A percentile compares a stretch with the other conserved stretches of the same genome.
Evolutionary conservation across 2,888 invertebrate species (phyloP).

Genomic region (Galerucella pusilla): DNA sequence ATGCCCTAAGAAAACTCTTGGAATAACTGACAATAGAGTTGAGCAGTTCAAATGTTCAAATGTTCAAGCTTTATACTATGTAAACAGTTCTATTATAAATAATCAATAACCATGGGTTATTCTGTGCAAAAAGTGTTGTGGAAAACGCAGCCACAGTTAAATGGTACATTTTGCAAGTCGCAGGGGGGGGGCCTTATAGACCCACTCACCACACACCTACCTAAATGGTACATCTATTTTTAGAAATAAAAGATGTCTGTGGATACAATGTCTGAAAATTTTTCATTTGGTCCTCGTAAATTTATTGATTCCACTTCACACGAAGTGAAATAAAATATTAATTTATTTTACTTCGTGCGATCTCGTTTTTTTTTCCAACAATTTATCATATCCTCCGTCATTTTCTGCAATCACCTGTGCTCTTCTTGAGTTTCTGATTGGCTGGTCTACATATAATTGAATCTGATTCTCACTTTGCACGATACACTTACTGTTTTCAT

Average conservation of each 20-base stretch:
- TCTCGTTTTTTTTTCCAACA: background rate
- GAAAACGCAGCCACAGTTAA: too few species aligned
- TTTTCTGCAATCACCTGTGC: constrained; percentile 4
- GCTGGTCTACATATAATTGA: constrained; percentile 1
- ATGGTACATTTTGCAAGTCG: too few species aligned
- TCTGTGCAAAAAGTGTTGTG: too few species aligned
- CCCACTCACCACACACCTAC: too few species aligned
- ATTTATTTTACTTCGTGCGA: background rate
- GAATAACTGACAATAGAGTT: background rate
- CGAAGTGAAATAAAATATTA: background rate
- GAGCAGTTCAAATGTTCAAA: too few species aligned
- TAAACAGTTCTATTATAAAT: too few species aligned
- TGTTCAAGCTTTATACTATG: too few species aligned
- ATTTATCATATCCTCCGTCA: background rate
- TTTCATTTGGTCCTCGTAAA: background rate
- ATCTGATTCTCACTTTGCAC: background rate
- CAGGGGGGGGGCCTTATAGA: too few species aligned
- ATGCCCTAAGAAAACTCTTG: too few species aligned
- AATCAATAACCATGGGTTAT: too few species aligned
- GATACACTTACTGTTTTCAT: constrained; percentile 3
- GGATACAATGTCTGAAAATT: background rate
- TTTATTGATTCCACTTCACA: background rate
- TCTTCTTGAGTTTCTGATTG: background rate
- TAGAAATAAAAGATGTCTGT: too few species aligned
- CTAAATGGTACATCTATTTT: too few species aligned